Evolutionary conservation across 1,140 invertebrate species (phyloP).

Genomic region (Penaeus chinensis): DNA sequence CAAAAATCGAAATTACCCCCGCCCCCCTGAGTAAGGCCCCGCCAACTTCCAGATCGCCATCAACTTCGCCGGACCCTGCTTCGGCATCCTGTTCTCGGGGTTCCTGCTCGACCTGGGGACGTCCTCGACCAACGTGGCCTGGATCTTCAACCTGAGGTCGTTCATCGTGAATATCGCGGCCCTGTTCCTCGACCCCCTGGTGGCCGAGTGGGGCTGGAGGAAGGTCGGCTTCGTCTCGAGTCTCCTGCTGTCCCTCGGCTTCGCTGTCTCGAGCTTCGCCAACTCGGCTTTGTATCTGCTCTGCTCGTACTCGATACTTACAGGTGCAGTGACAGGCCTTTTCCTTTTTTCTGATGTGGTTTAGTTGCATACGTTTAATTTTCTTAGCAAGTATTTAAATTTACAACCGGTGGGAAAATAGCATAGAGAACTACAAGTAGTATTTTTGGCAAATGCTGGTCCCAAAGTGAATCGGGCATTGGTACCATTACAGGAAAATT

Average conservation of each 20-base stretch:
- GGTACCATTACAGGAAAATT: no score
- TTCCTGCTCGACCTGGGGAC: slow-evolving; percentile 17
- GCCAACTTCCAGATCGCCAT: no score
- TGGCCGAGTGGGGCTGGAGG: slow-evolving; percentile 33
- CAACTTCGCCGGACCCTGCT: neutral
- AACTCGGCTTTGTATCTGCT: neutral
- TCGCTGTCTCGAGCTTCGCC: slow-evolving; percentile 27
- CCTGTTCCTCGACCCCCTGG: slow-evolving; percentile 18
- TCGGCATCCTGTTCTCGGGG: slow-evolving; percentile 28
- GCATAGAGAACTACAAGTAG: no score
- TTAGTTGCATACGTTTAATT: no score
- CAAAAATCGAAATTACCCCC: no score
- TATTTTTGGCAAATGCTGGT: no score
- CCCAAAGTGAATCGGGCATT: no score
- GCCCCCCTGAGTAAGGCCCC: no score
- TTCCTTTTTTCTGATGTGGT: neutral
- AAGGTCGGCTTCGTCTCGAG: neutral
- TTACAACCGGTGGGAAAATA: no score
- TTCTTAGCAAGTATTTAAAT: no score
- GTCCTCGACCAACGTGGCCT: slow-evolving; percentile 20
- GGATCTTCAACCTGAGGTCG: slow-evolving; percentile 26
- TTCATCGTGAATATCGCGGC: neutral
- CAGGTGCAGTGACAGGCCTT: neutral
- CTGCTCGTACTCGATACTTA: slow-evolving; percentile 9
- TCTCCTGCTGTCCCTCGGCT: neutral